Evolutionary conservation across 2,797 vertebrate genomes (phyloP).

Genomic region (Squalus acanthias): DNA sequence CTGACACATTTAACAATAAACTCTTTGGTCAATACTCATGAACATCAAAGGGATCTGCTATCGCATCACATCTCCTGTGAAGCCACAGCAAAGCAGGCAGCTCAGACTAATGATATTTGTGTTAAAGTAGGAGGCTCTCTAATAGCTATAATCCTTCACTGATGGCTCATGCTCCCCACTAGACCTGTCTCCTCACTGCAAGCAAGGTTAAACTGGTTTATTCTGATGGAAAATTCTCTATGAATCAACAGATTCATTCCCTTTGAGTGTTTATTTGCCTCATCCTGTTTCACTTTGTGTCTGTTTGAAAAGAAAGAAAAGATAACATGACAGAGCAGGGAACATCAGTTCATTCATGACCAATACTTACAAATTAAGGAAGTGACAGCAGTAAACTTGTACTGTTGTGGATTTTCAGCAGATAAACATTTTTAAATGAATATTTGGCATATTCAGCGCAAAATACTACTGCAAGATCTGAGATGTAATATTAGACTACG

Average conservation of each 20-base stretch:
- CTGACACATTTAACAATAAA: neutral
- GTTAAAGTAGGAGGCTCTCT: neutral
- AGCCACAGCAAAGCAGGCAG: neutral
- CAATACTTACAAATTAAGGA: neutral
- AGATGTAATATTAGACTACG: neutral
- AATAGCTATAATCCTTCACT: neutral
- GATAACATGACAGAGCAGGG: neutral
- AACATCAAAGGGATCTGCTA: conserved; percentile 18
- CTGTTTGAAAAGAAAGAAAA: neutral
- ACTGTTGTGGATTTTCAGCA: neutral
- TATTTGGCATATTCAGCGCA: neutral
- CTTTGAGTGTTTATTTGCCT: neutral
- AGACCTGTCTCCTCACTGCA: neutral
- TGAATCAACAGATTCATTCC: neutral
- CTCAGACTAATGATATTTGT: conserved; percentile 32
- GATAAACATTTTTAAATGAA: neutral
- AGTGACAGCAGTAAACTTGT: neutral
- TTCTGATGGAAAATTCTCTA: conserved; percentile 17
- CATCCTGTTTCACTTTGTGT: neutral
- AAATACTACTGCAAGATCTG: neutral
- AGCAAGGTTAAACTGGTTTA: neutral
- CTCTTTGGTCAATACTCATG: neutral
- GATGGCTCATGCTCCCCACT: neutral
- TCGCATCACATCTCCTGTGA: neutral
- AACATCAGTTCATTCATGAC: neutral